Evolutionary conservation across 2,888 invertebrate species (phyloP), one percentile per base, ranked within the genome.

Genomic region (Bombylius discolor): DNA sequence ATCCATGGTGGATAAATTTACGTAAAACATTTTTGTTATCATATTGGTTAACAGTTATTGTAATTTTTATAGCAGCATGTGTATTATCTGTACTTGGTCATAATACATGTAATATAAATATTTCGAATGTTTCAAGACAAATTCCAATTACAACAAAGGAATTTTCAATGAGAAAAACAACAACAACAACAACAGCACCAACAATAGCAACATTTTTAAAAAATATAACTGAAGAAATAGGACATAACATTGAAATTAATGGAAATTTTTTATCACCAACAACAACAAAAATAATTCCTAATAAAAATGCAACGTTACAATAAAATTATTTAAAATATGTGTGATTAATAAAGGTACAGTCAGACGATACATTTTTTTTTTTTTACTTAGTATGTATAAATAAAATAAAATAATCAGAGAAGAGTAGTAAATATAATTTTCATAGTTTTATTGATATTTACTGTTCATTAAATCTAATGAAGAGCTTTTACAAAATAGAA

Each of bases 1-100:
- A 79, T 60, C 68, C 73, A 1, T 73, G 75, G 63, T 81, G 81
- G 81, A 72, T 76, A 1, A 71, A 75, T 1, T 63, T 76, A 3
- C 73, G 79, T 0, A 71, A 74, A 56, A 67, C 73, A 56, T 65
- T 79, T 32, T 65, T 78, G 59, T 62, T 76, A 42, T 67, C 77
- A 63, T 78, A 79, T 69, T 79, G 79, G 77, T 68, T 76, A 1
- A 64, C 73, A 42, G 68, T 81, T 60, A 68, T 74, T 3, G 67
- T 77, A 65, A 73, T 77, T 63, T 71, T 81, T 1, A 67, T 76
- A 5, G 67, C 76, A 49, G 70, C 78, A 33, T 74, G 76, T 5
- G 67, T 71, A 44, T 67, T 79, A 46, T 66, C 72, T 5, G 66
- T 69, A 56, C 47, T 65, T 31, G 61, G 66, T 34, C 56, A 64